Conservation (phyloP, 2,113 vertebrate genomes). For the Scortum barcoo region DNA sequence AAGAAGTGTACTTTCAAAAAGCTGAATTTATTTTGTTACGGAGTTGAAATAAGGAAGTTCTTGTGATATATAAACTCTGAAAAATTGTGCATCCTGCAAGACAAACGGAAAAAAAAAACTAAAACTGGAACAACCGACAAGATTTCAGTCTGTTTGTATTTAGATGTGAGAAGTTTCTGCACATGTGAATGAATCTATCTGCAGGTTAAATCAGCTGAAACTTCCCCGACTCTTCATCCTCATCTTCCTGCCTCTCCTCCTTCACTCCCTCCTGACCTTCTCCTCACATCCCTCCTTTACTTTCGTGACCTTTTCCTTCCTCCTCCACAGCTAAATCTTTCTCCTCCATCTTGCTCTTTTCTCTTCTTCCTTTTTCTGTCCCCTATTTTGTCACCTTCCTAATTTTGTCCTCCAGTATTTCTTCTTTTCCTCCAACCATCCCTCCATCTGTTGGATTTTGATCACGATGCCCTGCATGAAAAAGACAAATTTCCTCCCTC, state of each 20-base stretch:
- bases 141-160: too few species aligned
- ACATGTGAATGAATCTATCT: background rate
- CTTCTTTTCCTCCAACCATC: background rate
- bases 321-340: background rate
- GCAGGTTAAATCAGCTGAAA: background rate
- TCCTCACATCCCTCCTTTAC: background rate
- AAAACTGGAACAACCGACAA: too few species aligned
- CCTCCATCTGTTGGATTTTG: background rate
- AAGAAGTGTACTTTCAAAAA: too few species aligned
- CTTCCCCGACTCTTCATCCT: background rate
- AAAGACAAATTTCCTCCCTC: fast-evolving
- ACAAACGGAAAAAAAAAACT: too few species aligned
- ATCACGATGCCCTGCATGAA: too few species aligned
- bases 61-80: background rate
- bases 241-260: background rate
- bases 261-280: background rate
- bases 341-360: background rate
- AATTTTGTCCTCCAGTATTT: background rate
- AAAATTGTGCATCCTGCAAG: too few species aligned
- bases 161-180: too few species aligned
- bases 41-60: background rate
- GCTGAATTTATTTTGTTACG: background rate
- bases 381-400: too few species aligned
- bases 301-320: background rate
- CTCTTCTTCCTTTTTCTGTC: background rate